Base-by-base conservation (phyloP, 2,888 invertebrate species). In the Drepanosiphum platanoidis region DNA sequence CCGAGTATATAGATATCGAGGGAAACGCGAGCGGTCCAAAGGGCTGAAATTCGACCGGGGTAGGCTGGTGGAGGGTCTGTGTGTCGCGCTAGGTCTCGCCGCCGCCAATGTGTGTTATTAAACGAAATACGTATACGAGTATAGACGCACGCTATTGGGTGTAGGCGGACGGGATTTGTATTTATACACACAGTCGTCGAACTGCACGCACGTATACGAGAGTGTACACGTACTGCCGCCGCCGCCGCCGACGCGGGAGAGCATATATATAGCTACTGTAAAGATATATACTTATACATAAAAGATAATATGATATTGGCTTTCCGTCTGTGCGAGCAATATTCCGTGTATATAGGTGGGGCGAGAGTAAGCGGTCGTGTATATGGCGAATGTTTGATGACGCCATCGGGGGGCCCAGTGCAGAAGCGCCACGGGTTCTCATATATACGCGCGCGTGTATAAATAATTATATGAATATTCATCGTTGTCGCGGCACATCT, bases 401-500 rank as follows among this genome's bases (percentile, higher is more conserved):
- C 77, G 84, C 84, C 84, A 32, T 84, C 68, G 77, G 84, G 84
- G 58, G 58, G 22, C 27, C 39, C 52, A 34, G 5, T 11, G 61
- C 11, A 7, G 61, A 18, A 36, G 64, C 64, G n/a, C 22, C n/a
- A n/a, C 46, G 34, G 70, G 68, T 36, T 68, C 68, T 32, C 7
- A 2, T 68, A n/a, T n/a, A 34, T n/a, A n/a, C n/a, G n/a, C n/a
- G n/a, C n/a, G n/a, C n/a, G n/a, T n/a, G n/a, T n/a, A n/a, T n/a
- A n/a, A n/a, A n/a, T n/a, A 7, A 83, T 66, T 64, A 72, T 86
- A 87, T 87, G 87, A 87, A 86, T 86, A 87, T 86, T 87, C 87
- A 79, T 86, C 86, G 86, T 86, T 86, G 86, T 86, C 86, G 77
- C 81, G 86, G 58, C 79, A 74, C 86, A 81, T 77, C 87, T 87